These are phyloP conservation scores for Pithys albifrons DNA, from an alignment of 2,113 vertebrate species.

Conservation along the genomic window DNA sequence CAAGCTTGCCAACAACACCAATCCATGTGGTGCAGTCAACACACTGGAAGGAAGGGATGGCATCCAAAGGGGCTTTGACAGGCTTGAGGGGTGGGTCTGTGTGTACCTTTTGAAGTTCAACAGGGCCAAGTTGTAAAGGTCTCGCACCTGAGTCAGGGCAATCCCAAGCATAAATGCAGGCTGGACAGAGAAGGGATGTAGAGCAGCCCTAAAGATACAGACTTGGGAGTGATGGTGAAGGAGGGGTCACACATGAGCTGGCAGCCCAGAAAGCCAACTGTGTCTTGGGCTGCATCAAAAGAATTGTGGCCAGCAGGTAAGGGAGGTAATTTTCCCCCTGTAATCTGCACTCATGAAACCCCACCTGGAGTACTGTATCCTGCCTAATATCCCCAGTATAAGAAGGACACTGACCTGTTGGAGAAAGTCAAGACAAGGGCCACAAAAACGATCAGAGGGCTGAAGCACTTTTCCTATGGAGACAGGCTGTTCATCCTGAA, in stretches of 20 bases:
- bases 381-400: not conserved
- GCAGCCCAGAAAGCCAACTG: not conserved
- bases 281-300: not conserved
- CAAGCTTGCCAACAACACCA: not conserved
- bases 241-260: not conserved
- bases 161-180: not conserved
- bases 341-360: not conserved
- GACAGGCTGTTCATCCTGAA: not conserved
- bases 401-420: no score
- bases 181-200: not conserved
- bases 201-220: not conserved
- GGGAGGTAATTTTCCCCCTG: not conserved
- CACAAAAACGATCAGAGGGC: not conserved
- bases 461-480: not conserved
- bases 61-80: not conserved
- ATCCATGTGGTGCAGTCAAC: not conserved
- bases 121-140: not conserved
- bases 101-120: not conserved
- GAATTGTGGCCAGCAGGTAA: not conserved
- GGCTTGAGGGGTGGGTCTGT: not conserved
- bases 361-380: not conserved
- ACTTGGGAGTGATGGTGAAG: not conserved
- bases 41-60: not conserved
- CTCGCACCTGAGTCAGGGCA: accelerated
- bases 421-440: not conserved